Evolutionary conservation across 37 sponge, comb jelly and placozoan species (phyloP).

Genomic region (Amphimedon queenslandica): DNA sequence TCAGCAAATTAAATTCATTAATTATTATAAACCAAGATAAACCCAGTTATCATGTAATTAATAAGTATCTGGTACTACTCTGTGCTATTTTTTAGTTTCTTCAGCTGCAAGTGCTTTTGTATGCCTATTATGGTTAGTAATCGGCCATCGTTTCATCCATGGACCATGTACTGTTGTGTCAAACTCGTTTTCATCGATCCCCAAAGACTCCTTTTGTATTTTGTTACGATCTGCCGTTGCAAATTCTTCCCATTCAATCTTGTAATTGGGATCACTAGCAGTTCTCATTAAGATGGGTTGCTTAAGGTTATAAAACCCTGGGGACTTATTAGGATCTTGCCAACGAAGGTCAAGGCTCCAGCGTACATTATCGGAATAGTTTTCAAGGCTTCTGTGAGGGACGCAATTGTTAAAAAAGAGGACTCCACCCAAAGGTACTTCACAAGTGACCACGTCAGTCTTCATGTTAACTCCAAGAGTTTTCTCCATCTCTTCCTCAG

Average conservation of each 20-base stretch:
- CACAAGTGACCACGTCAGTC: constrained; percentile 74
- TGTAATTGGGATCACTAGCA: constrained; percentile 41
- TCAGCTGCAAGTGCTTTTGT: constrained; percentile 27
- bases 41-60: too few relatives aligned
- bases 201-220: constrained; percentile 23
- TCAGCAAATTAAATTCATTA: too few relatives aligned
- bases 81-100: not conserved
- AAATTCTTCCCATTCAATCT: constrained; percentile 67
- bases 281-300: constrained; percentile 57
- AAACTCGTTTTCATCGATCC: constrained; percentile 44
- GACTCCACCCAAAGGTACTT: constrained; percentile 75
- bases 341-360: constrained; percentile 91
- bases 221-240: constrained; percentile 39
- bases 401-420: constrained; percentile 73
- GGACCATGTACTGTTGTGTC: constrained; percentile 81
- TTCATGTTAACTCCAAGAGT: constrained; percentile 55
- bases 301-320: constrained; percentile 67
- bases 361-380: constrained; percentile 60
- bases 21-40: too few relatives aligned
- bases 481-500: constrained; percentile 58
- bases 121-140: constrained; percentile 82
- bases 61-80: too few relatives aligned
- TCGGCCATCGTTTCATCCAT: constrained; percentile 88
- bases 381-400: constrained; percentile 80
- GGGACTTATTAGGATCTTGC: constrained; percentile 61